Base-by-base conservation (phyloP, 2,888 invertebrate genomes). In the Tenthredo distinguenda region DNA sequence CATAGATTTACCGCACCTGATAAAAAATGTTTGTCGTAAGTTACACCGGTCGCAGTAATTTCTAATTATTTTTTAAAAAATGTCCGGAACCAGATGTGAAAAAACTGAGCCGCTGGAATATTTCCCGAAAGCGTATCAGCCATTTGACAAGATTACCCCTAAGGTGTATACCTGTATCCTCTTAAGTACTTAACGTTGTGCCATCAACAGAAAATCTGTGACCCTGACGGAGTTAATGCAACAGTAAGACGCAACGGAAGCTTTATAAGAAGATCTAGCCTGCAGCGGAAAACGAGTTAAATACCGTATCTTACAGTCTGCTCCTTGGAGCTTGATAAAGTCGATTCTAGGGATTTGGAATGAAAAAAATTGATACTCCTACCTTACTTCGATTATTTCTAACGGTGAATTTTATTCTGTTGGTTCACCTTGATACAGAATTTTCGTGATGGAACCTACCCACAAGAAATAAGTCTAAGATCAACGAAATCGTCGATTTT, bases 271-370 rank as follows among this genome's bases (percentile, higher is more conserved):
- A 40, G 43, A 12, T 47, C 74, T 43, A 1, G 74, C 43, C 74
- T 31, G 43, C 88, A 88, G 87, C 86, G 86, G 87, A 87, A 89
- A 89, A 88, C 86, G 86, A 81, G 76, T 86, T 87, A 88, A 86
- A 84, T 88, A 86, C 87, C 68, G 68, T 34, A 68, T 68, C 62
- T 34, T 12, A 26, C 5, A 12, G 68, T 68, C 15, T 34, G 18
- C 68, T 68, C 68, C 34, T 62, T 26, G 34, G 18, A 34, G 31
- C 34, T 68, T 34, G 68, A 34, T 68, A 34, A 62, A 62, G 62
- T 21, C 26, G 21, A 21, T 62, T 62, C 26, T 26, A 26, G 12
- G 21, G 62, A 10, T 62, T 62, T 12, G 26, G 9, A 12, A 21
- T 26, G 6, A 62, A 58, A 62, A 62, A 62, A 12, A 62, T 62